Evolutionary conservation across 2,888 invertebrate species (phyloP).

Genomic region (Tipula confusa): DNA sequence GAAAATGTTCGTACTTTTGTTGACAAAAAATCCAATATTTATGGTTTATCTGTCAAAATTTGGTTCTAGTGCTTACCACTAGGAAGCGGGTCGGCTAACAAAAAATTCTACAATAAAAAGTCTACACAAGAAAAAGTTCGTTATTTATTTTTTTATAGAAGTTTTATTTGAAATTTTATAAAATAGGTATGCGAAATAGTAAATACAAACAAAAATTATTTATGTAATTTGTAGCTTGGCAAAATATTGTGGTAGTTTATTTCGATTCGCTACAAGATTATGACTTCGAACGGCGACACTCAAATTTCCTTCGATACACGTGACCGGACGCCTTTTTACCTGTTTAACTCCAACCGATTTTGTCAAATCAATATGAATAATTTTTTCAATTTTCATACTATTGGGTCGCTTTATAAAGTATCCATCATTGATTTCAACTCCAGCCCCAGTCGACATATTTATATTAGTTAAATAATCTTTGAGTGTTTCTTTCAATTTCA

Average conservation of each 20-base stretch:
- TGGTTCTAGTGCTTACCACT: neutral
- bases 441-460: slow-evolving; percentile 50
- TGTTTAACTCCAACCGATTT: neutral
- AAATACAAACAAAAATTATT: neutral
- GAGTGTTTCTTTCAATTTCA: slow-evolving; percentile 57
- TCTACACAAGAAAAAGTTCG: too few relatives aligned
- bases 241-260: neutral
- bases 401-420: slow-evolving; percentile 44
- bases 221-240: neutral
- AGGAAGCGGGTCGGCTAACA: neutral
- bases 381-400: slow-evolving; percentile 48
- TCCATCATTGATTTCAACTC: slow-evolving; percentile 42
- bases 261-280: neutral
- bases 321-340: slow-evolving; percentile 49
- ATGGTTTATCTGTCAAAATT: neutral
- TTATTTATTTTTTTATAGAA: too few relatives aligned
- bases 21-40: neutral
- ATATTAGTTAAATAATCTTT: slow-evolving; percentile 59
- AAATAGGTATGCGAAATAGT: neutral
- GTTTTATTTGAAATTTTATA: too few relatives aligned
- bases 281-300: slow-evolving; percentile 53
- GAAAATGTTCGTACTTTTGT: neutral
- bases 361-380: slow-evolving; percentile 41
- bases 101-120: too few relatives aligned
- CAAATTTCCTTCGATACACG: slow-evolving; percentile 57